Evolutionary conservation across 2,888 invertebrate genomes (phyloP), one percentile per base, ranked within the genome.

Genomic region (Orthosia gracilis): DNA sequence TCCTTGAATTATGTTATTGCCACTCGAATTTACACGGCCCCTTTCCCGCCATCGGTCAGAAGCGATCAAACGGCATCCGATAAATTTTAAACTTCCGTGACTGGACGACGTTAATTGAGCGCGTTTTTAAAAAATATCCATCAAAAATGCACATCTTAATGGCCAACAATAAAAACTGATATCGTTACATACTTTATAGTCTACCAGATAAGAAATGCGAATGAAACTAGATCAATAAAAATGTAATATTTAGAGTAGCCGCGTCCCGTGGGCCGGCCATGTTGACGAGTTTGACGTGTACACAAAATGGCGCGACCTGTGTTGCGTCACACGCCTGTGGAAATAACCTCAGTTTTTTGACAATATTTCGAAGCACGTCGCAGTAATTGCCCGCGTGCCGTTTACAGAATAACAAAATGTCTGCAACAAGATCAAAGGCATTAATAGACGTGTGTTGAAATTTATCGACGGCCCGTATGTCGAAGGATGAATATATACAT

Each of bases 141-240:
- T 95, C 95, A 94, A 95, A 95, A 94, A 94, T 94, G 94, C 95
- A 95, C 94, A 94, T 94, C 91, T 91, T 95, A 94, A 95, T 94
- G 90, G 90, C 92, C 87, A 21, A 91, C 91, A 89, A 92, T 93
- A 94, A 94, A 94, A 92, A 91, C 89, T 92, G 90, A 89, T 92
- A 93, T 92, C 92, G 91, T 91, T 91, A 89, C 89, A 90, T 90
- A 90, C 89, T 92, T 91, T 91, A 90, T 89, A 85, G 91, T 85
- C 88, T 85, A 79, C 83, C 69, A 89, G 89, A 91, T 91, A 90
- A 88, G 91, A 90, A 90, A 90, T 85, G 82, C 82, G 85, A 89
- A 89, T 76, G 85, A 89, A 91, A 90, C 85, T 89, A 90, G 89
- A 91, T 92, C 90, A 90, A 92, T 92, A 90, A 88, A 89, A 89